Evolutionary conservation across 2,113 vertebrate species (phyloP).

Genomic region (Cairina moschata): DNA sequence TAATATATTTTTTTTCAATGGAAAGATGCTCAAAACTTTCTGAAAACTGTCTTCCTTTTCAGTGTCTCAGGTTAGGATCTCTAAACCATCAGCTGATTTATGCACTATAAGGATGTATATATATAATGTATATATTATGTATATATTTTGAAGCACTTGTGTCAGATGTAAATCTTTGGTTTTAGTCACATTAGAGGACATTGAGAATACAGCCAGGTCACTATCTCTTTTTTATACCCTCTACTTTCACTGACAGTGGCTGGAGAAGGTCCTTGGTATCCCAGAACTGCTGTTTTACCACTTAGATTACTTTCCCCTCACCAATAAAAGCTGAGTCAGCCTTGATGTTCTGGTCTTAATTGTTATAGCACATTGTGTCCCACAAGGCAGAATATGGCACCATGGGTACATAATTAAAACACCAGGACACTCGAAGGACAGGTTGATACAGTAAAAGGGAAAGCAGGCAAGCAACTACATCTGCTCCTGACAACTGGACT

Average conservation of each 20-base stretch:
- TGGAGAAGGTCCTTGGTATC: not conserved
- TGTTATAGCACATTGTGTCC: not conserved
- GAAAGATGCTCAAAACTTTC: not conserved
- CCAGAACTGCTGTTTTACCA: constrained; percentile 6
- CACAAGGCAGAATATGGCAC: constrained; percentile 1
- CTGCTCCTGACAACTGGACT: not conserved
- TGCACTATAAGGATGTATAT: not conserved
- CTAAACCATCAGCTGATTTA: not conserved
- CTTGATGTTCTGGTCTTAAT: constrained; percentile 45
- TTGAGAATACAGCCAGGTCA: not conserved
- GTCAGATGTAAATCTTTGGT: not conserved
- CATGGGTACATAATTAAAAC: constrained; percentile 13
- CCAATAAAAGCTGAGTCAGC: constrained; percentile 38
- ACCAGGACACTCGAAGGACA: constrained; percentile 10
- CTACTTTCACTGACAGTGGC: not conserved
- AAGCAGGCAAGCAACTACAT: not conserved
- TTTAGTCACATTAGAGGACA: not conserved
- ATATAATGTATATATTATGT: not conserved
- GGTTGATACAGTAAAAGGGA: not conserved
- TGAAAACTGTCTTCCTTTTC: not conserved
- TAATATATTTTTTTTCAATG: not conserved
- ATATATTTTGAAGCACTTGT: not conserved
- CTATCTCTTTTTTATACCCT: not conserved
- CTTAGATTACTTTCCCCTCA: not conserved
- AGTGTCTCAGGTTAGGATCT: not conserved